Percentiles rank a stretch among this genome's conserved stretches.
Conservation (phyloP, 2,113 vertebrate species). For the Porphyrio hochstetteri region DNA sequence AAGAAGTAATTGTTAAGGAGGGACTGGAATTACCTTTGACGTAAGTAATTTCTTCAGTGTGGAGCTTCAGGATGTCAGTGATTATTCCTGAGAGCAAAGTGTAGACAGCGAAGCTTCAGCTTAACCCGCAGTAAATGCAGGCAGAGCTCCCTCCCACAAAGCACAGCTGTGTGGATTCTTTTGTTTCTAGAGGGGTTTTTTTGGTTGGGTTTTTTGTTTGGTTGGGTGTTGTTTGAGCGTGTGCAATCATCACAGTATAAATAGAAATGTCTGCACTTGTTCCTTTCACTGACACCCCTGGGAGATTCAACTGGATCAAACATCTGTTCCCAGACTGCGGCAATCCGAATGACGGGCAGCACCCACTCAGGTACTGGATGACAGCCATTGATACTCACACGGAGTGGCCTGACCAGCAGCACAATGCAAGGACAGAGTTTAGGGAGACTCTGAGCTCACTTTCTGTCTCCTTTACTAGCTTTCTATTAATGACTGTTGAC, state of each 20-base stretch:
- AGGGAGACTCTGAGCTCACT: not conserved
- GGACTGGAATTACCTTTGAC: not conserved
- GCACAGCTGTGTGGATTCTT: not conserved
- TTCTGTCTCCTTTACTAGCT: not conserved
- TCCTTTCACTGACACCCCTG: not conserved
- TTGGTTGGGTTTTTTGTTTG: not conserved
- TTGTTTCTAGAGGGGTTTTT: not conserved
- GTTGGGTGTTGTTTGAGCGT: not conserved
- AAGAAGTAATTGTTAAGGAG: not conserved
- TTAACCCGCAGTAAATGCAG: not conserved
- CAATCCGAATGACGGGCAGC: not conserved
- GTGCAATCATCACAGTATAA: not conserved
- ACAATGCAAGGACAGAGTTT: not conserved
- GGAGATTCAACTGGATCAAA: not conserved
- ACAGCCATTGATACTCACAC: not conserved
- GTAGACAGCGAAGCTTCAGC: not conserved
- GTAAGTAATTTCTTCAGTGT: not conserved
- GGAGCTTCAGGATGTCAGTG: not conserved
- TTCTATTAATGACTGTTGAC: not conserved
- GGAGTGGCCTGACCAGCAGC: not conserved
- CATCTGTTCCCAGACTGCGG: not conserved
- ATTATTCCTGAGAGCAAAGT: not conserved
- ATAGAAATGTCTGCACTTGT: not conserved
- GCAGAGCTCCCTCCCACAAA: not conserved
- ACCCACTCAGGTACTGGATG: rapidly evolving